Base-by-base conservation (phyloP, 92 coral and sea anemone genomes). In the Isaurus tuberculatus region DNA sequence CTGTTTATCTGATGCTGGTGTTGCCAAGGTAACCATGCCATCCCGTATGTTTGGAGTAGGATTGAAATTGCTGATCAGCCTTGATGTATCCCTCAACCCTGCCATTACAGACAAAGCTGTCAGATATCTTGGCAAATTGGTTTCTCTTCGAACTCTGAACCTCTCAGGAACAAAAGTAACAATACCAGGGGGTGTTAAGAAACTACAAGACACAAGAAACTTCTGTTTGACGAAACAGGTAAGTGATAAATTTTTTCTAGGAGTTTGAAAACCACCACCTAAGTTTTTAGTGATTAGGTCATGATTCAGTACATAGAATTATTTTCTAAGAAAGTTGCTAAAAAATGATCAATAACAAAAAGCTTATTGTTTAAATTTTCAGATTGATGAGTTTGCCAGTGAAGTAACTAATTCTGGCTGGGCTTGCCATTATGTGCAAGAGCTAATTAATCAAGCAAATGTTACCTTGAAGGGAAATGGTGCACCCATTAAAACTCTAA, bases 121-220 rank as follows among this genome's bases (percentile, higher is more conserved):
- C 53, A 89, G 89, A 83, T 86, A 88, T 42, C 87, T 96, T 7
- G 51, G 70, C 8, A 90, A 86, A 80, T 80, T 92, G 7, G 8
- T 40, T n/a, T 82, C 84, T 26, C 97, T 96, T 77, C 85, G 87
- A 36, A 90, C 90, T 1, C 86, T 96, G 5, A 92, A 96, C 84
- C 89, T 96, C 27, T 90, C 98, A 72, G 99, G 96, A 11, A 90
- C 99, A 42, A 78, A 85, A 48, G 86, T 94, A 37, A 81, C 98
- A 28, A 64, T 89, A 14, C 48, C 75, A 19, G 61, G 73, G 42
- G 98, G 97, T 7, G 86, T 94, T 0, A 72, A 68, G 26, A 79
- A 72, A 11, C 68, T 95, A n/a, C 81, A 79, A 49, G 88, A 77
- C 17, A 71, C 34, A 0, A 95, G 90, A 8, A 70, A 82, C 36